phyloP scores from a whole-genome alignment of 2,888 invertebrate genomes.

The Palloptera scutellata region DNA sequence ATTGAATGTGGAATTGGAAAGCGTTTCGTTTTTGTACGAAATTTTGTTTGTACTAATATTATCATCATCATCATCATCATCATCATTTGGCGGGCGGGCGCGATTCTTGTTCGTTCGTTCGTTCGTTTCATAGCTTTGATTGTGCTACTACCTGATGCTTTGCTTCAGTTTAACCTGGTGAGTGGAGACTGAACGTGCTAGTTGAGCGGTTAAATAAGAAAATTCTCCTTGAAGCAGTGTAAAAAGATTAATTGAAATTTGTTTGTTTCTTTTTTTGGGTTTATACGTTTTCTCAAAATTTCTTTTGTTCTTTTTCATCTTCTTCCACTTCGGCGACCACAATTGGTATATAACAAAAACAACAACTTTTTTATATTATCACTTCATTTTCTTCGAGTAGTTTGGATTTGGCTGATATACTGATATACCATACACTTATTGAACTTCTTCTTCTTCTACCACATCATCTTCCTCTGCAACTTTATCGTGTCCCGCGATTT shows the following conservation, averaged over 20 bases:
- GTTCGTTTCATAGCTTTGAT: conserved; percentile 27
- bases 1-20: not conserved
- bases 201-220: conserved; percentile 61
- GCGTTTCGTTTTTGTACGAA: not conserved
- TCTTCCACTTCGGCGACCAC: not conserved
- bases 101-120: not conserved
- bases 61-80: not conserved
- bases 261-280: conserved; percentile 31
- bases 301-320: conserved; percentile 26
- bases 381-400: too few relatives aligned
- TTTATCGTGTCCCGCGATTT: too few relatives aligned
- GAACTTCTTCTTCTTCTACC: too few relatives aligned
- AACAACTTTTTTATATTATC: too few relatives aligned
- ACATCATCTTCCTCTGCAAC: too few relatives aligned
- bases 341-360: too few relatives aligned
- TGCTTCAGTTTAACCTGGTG: conserved; percentile 59
- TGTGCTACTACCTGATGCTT: conserved; percentile 55
- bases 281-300: conserved; percentile 35
- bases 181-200: conserved; percentile 55
- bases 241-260: too few relatives aligned
- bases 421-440: too few relatives aligned
- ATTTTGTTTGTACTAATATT: not conserved
- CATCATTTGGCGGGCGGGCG: conserved; percentile 9
- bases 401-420: too few relatives aligned
- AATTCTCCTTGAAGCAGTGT: conserved; percentile 7